Conservation (phyloP, 2,113 vertebrate genomes). For the Probosciger aterrimus region DNA sequence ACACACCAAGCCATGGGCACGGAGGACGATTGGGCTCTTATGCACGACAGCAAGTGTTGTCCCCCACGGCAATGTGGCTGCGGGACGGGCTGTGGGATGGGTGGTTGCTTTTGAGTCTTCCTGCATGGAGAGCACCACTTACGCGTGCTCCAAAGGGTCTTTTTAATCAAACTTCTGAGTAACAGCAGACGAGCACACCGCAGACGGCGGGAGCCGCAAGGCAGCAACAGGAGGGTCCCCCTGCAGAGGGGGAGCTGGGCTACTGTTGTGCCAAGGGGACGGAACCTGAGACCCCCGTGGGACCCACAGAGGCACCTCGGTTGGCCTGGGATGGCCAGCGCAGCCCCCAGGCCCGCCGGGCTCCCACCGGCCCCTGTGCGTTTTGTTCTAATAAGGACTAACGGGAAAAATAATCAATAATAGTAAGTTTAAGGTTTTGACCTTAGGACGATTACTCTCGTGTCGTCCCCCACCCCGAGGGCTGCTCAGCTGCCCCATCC, state of each 20-base stretch:
- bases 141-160: not conserved
- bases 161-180: no score
- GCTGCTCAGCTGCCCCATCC: not conserved
- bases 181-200: not conserved
- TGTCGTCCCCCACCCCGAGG: not conserved
- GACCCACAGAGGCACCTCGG: not conserved
- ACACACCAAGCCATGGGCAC: not conserved
- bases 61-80: not conserved
- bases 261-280: not conserved
- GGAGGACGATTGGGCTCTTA: not conserved
- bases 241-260: fast-evolving
- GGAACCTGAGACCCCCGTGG: not conserved
- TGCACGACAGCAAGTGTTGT: not conserved
- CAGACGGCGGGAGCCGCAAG: not conserved
- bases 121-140: no score
- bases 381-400: not conserved
- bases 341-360: not conserved
- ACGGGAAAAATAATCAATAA: not conserved
- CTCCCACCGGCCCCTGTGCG: no score
- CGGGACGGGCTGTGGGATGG: not conserved
- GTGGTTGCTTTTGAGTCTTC: not conserved
- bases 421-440: not conserved
- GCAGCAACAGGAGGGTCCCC: not conserved
- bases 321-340: not conserved
- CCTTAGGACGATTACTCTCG: not conserved